Evolutionary conservation across 2,113 vertebrate genomes (phyloP).

Genomic region (Sisor rabdophorus): DNA sequence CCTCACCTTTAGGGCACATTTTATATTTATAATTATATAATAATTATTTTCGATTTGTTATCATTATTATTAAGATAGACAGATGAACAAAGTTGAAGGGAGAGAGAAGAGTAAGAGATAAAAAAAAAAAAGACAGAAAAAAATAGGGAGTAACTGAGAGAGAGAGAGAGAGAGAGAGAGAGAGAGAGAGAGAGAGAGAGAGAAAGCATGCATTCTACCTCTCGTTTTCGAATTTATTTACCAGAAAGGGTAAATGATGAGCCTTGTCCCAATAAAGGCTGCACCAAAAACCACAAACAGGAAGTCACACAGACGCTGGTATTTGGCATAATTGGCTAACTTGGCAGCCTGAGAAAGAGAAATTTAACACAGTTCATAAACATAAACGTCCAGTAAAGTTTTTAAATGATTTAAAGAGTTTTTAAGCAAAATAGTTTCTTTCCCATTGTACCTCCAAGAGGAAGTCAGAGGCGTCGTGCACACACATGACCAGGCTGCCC

Average conservation of each 20-base stretch:
- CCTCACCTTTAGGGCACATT: background rate
- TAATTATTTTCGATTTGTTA: too few relatives aligned
- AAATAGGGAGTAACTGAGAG: too few relatives aligned
- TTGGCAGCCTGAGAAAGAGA: constrained; percentile 80
- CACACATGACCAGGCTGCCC: constrained; percentile 84
- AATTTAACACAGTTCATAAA: constrained; percentile 7
- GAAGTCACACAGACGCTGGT: constrained; percentile 85
- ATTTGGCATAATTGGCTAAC: constrained; percentile 93
- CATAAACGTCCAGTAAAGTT: background rate
- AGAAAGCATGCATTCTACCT: too few relatives aligned
- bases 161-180: too few relatives aligned
- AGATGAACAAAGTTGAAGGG: too few relatives aligned
- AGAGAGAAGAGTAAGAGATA: too few relatives aligned
- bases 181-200: too few relatives aligned
- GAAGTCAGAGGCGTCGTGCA: constrained; percentile 89
- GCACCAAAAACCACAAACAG: constrained; percentile 86
- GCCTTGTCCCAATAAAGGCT: constrained; percentile 83
- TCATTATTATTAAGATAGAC: too few relatives aligned
- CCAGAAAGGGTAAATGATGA: constrained; percentile 89
- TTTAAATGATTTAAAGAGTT: constrained; percentile 29
- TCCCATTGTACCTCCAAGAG: constrained; percentile 78
- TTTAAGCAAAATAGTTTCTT: background rate
- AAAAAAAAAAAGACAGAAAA: too few relatives aligned
- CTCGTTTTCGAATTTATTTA: constrained; percentile 63
- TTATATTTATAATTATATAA: background rate